Percentiles rank a stretch among this genome's conserved stretches.
Conservation (phyloP, 2,113 vertebrate species). For the Crotalus helleri region DNA sequence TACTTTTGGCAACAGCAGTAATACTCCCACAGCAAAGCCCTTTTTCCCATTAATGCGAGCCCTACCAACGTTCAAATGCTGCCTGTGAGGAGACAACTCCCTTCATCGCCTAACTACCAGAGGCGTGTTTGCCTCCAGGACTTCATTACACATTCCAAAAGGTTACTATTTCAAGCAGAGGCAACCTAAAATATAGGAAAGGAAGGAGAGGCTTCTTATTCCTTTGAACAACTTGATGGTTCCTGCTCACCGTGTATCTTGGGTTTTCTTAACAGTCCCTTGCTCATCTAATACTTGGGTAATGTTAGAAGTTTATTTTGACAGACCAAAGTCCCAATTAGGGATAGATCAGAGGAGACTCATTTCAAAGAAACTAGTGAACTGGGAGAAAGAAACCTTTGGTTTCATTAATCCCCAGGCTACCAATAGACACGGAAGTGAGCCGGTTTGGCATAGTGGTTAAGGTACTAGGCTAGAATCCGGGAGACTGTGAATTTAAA, state of each 20-base stretch:
- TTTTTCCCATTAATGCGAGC: background rate
- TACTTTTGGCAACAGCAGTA: background rate
- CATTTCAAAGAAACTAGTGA: background rate
- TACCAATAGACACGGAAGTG: background rate
- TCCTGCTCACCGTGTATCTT: background rate
- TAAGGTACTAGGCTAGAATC: background rate
- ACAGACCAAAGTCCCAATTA: background rate
- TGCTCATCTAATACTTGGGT: background rate
- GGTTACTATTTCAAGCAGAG: background rate
- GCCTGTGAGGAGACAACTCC: constrained; percentile 3
- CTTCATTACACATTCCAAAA: background rate
- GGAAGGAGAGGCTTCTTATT: background rate
- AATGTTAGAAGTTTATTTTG: background rate
- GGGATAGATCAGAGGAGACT: background rate
- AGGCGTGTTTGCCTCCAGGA: constrained; percentile 11
- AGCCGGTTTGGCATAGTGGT: background rate
- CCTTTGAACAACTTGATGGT: background rate
- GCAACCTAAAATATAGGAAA: background rate
- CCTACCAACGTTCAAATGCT: background rate
- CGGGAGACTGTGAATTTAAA: background rate
- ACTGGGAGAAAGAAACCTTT: background rate
- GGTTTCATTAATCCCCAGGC: background rate
- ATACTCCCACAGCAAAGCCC: background rate
- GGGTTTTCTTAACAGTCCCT: background rate
- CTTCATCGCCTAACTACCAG: constrained; percentile 4